phyloP scores from a whole-genome alignment of 2,888 invertebrate genomes.

The Pristionchus entomophagus region DNA sequence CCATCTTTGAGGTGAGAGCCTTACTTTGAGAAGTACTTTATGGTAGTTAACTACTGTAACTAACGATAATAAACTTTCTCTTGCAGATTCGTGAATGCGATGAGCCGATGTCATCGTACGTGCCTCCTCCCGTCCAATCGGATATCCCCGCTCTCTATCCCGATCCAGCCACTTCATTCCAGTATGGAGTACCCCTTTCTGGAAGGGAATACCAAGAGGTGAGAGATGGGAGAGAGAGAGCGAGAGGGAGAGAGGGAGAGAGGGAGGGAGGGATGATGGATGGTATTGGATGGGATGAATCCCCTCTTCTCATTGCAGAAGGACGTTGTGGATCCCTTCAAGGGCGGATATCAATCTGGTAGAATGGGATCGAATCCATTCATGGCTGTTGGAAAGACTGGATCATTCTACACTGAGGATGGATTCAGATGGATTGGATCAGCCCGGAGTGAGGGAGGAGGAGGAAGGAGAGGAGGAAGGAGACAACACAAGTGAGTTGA shows the following conservation, averaged over 20 bases:
- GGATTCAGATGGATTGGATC: slow-evolving; percentile 40
- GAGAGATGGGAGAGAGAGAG: no score
- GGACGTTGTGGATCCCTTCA: not conserved
- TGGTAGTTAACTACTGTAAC: not conserved
- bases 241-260: no score
- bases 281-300: not conserved
- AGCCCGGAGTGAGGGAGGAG: not conserved
- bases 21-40: not conserved
- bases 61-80: no score
- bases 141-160: not conserved
- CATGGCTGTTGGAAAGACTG: not conserved
- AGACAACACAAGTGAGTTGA: not conserved
- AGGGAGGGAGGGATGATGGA: no score
- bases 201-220: slow-evolving; percentile 1
- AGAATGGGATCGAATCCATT: slow-evolving; percentile 28
- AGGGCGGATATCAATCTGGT: slow-evolving; percentile 20
- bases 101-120: slow-evolving; percentile 36
- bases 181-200: not conserved
- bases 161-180: not conserved
- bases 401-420: slow-evolving; percentile 30
- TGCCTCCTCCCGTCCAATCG: slow-evolving; percentile 15
- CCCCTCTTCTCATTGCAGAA: not conserved
- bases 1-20: slow-evolving; percentile 37
- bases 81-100: slow-evolving; percentile 42
- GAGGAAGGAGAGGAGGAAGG: not conserved